phyloP scores from a whole-genome alignment of 2,113 vertebrate genomes.

The Neoarius graeffei region DNA sequence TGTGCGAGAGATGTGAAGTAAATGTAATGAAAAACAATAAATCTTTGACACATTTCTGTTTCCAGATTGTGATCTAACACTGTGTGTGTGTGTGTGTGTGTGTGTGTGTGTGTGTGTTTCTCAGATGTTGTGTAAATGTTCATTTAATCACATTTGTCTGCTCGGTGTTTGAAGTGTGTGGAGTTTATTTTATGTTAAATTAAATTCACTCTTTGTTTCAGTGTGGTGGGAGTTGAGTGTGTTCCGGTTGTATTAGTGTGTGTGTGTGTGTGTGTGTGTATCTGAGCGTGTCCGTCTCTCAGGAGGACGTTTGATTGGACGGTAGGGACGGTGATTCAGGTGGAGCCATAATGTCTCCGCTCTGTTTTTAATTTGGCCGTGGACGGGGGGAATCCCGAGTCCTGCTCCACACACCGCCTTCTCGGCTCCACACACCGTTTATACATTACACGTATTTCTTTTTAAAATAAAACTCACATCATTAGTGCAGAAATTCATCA shows the following conservation, averaged over 20 bases:
- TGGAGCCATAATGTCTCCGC: conserved; percentile 1
- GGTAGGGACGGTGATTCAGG: neutral
- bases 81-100: conserved; percentile 11
- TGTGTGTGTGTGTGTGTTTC: neutral
- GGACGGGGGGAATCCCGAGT: neutral
- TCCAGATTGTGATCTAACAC: conserved; percentile 26
- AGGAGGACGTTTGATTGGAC: conserved; percentile 5
- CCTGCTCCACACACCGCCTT: neutral
- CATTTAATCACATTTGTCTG: neutral
- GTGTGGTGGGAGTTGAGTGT: neutral
- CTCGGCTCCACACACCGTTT: neutral
- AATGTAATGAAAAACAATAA: conserved; percentile 23
- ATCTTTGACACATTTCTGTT: conserved; percentile 2
- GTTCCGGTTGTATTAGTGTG: neutral
- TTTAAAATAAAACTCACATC: neutral
- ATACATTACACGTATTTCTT: neutral
- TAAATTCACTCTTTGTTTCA: neutral
- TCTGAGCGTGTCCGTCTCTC: conserved; percentile 1
- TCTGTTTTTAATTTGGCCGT: conserved; percentile 13
- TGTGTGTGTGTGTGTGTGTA: conserved; percentile 6
- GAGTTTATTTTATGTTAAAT: conserved; percentile 3
- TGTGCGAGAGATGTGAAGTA: neutral
- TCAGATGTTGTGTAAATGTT: conserved; percentile 2
- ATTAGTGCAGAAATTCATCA: neutral
- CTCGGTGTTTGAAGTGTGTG: conserved; percentile 1